Evolutionary conservation across 2,113 vertebrate species (phyloP).

Genomic region (Steatornis caripensis): DNA sequence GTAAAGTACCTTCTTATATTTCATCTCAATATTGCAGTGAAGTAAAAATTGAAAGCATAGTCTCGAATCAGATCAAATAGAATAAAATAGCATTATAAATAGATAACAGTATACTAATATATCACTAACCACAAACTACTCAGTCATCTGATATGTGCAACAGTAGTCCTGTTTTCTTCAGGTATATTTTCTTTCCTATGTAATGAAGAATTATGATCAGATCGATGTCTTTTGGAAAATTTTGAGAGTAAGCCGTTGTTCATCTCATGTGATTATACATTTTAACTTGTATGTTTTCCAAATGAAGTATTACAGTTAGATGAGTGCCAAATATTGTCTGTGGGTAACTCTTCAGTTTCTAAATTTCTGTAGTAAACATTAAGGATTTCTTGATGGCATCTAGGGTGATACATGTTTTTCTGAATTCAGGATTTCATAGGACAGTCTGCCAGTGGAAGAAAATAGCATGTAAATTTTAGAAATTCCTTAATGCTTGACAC

Average conservation of each 20-base stretch:
- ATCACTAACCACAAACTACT: neutral
- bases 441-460: neutral
- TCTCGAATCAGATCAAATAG: neutral
- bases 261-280: neutral
- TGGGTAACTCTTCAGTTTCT: neutral
- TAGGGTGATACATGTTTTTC: neutral
- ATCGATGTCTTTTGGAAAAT: neutral
- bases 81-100: neutral
- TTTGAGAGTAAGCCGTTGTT: neutral
- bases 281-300: neutral
- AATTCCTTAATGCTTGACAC: neutral
- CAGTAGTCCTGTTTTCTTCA: neutral
- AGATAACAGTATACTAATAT: neutral
- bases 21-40: neutral
- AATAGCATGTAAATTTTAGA: neutral
- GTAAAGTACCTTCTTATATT: neutral
- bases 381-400: neutral
- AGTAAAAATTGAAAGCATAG: neutral
- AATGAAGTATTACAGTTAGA: neutral
- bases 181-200: neutral
- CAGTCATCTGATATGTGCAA: neutral
- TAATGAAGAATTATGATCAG: neutral
- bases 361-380: neutral
- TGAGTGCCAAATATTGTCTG: neutral
- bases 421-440: neutral